Base-by-base conservation (phyloP, 2,113 vertebrate genomes). In the Rhea americana region DNA sequence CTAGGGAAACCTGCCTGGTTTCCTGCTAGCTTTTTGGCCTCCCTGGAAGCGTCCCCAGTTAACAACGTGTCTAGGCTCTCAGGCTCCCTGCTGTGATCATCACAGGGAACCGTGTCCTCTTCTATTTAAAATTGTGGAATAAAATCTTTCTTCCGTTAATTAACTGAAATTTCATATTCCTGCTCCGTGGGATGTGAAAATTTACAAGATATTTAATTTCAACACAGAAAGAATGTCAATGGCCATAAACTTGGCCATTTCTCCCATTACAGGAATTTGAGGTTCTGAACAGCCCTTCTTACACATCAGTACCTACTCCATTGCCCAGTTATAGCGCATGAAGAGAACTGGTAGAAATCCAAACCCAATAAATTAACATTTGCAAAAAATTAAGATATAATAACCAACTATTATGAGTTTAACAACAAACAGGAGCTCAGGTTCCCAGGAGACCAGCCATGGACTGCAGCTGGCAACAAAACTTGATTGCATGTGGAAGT, bases 1-100 rank as follows among this genome's bases (percentile, higher is more conserved):
- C 95, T 89, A 89, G 84, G 45, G 91, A 95, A 96, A 94, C 81
- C 94, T 89, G 89, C 71, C 74, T 93, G 84, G 75, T 93, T 96
- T 96, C 94, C 96, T 94, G 91, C 63, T 77, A 85, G 67, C 74
- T 93, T 70, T 7, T 58, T 80, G 92, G 84, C 74, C 82, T 92
- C 92, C 83, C 74, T 92, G 88, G 82, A 90, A 95, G 72, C 63
- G 55, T 91, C 94, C 85, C 92, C 82, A 72, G 72, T 74, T 73
- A 90, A 80, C 82, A 87, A 78, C 81, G 73, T 35, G 77, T 82
- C 95, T 93, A 62, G 66, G 45, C 75, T 85, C 18, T 1, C 5
- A 13, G 71, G 47, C 18, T 91, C 62, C 81, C 87, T 91, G 84
- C 82, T 77, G 72, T 66, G 80, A 63, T 74, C 89, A 59, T 50